Evolutionary conservation across 2,113 vertebrate genomes (phyloP), one percentile per base, ranked within the genome.

Genomic region (Thinocorus orbignyianus): DNA sequence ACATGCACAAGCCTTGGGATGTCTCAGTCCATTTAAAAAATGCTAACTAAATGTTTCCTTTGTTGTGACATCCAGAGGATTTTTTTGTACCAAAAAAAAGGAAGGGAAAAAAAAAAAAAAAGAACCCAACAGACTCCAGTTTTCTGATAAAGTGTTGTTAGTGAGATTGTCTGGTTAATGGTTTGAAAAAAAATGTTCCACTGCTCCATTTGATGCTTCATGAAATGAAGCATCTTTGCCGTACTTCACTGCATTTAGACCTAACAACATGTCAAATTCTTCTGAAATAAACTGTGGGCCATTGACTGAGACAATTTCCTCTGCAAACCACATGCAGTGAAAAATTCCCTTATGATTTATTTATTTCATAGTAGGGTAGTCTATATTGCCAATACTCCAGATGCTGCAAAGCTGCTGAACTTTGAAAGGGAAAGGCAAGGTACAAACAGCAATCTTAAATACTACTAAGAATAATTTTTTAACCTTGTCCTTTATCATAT

Each of bases 91-190:
- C 1, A n/a, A 74, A 89, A 93, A 35, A 44, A 41, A 19, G 4
- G 6, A n/a, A n/a, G 10, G 0, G 4, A 8, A 1, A 5, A n/a
- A 46, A 55, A 6, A 7, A 10, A 3, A 19, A 22, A 19, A 14
- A 46, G 49, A 77, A 54, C 2, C 37, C 80, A 79, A 79, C 18
- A 70, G n/a, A 81, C 30, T 78, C 39, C 46, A 41, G n/a, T 73
- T 78, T 88, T 86, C 58, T 93, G 69, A 60, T 88, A 93, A 88
- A 11, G 6, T 84, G 71, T 82, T 94, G 66, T 95, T 95, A 93
- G 78, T 58, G 58, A 92, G 64, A 91, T 72, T 95, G 78, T 74
- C 76, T 97, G 88, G 69, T 92, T 97, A 98, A 98, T 96, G 97
- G 91, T 44, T 95, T 90, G 91, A 86, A 90, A 95, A 86, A 73